Conservation (phyloP, 2,113 vertebrate genomes). For the Sphaerodactylus townsendi region DNA sequence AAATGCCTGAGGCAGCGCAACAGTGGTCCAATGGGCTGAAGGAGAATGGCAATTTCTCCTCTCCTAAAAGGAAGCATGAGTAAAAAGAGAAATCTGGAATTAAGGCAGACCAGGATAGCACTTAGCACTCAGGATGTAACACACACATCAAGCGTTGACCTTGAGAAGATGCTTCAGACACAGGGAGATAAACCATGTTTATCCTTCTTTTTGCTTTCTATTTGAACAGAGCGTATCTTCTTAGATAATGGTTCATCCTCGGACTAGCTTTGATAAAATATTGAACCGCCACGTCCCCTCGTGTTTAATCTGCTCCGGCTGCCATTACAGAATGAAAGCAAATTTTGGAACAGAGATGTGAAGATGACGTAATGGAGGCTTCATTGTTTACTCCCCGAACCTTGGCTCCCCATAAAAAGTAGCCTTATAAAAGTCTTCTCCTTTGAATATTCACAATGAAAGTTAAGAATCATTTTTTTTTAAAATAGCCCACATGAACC, state of each 20-base stretch:
- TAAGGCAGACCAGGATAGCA: slow-evolving; percentile 5
- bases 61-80: background rate
- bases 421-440: slow-evolving; percentile 16
- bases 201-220: slow-evolving; percentile 29
- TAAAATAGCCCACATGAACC: no score
- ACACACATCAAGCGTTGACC: slow-evolving; percentile 5
- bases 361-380: slow-evolving; percentile 18
- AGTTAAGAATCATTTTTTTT: slow-evolving; percentile 43
- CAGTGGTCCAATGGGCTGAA: background rate
- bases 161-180: background rate
- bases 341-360: slow-evolving; percentile 3
- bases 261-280: slow-evolving; percentile 28
- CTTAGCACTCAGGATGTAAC: background rate
- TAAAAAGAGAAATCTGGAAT: slow-evolving; percentile 8
- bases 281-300: slow-evolving; percentile 32
- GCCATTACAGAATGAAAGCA: slow-evolving; percentile 8
- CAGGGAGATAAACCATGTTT: slow-evolving; percentile 14
- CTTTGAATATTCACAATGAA: slow-evolving; percentile 23
- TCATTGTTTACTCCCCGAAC: background rate
- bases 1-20: background rate
- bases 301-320: background rate
- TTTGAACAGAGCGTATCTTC: slow-evolving; percentile 28
- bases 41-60: background rate
- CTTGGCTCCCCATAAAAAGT: slow-evolving; percentile 39
- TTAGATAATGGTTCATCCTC: slow-evolving; percentile 8